phyloP scores from a whole-genome alignment of 1,140 invertebrate species.

The Penaeus chinensis region DNA sequence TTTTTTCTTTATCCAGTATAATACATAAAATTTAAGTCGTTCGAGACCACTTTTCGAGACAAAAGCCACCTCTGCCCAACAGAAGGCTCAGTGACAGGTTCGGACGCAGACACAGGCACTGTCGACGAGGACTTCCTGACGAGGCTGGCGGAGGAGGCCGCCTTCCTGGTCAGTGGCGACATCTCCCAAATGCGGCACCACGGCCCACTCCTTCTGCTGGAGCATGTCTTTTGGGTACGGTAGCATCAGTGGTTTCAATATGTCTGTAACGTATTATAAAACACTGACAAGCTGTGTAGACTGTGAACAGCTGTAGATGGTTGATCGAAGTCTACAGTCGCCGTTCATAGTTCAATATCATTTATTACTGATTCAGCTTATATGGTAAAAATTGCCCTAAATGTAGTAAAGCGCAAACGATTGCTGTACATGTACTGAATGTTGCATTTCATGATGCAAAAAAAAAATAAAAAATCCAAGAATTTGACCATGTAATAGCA shows the following conservation, averaged over 20 bases:
- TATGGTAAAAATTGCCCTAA: too few relatives aligned
- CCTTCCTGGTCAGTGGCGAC: constrained; percentile 38
- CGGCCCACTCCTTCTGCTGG: constrained; percentile 49
- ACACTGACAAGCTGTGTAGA: neutral
- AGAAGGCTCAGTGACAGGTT: neutral
- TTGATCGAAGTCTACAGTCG: too few relatives aligned
- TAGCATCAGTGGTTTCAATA: neutral
- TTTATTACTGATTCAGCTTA: too few relatives aligned
- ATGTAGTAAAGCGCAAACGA: too few relatives aligned
- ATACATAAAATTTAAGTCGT: too few relatives aligned
- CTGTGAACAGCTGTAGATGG: neutral
- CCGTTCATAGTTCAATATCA: too few relatives aligned
- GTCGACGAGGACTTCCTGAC: constrained; percentile 35
- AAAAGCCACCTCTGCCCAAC: neutral
- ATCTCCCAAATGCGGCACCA: constrained; percentile 23
- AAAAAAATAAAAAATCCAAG: too few relatives aligned
- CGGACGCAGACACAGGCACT: neutral
- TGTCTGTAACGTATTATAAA: neutral
- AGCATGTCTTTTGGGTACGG: constrained; percentile 50
- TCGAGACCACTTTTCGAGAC: too few relatives aligned
- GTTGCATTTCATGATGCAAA: too few relatives aligned
- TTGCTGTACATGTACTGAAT: too few relatives aligned
- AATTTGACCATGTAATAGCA: too few relatives aligned
- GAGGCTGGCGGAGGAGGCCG: constrained; percentile 32
- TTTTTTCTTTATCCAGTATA: too few relatives aligned